Conservation (phyloP, 2,113 vertebrate genomes). For the Crotalus horridus region DNA sequence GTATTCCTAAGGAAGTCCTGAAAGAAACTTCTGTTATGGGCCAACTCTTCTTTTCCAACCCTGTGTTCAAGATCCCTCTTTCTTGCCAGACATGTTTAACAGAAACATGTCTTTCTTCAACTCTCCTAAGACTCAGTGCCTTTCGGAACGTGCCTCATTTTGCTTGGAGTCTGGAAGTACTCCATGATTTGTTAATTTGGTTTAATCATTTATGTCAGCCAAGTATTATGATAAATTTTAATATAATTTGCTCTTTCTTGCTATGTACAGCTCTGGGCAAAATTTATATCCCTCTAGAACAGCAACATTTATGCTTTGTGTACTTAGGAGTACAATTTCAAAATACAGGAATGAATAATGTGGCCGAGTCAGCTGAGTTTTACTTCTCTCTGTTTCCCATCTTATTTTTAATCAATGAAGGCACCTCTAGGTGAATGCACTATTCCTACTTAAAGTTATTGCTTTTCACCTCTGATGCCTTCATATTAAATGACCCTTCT, state of each 20-base stretch:
- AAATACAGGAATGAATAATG: background rate
- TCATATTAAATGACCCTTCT: conserved; percentile 68
- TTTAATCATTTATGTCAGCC: background rate
- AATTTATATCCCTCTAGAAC: background rate
- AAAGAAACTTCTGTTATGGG: background rate
- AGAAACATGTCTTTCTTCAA: background rate
- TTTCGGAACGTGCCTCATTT: background rate
- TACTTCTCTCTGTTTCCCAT: conserved; percentile 38
- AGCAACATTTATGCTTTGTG: background rate
- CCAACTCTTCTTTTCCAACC: background rate
- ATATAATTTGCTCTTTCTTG: background rate
- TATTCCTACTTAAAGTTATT: conserved; percentile 80
- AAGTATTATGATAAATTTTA: background rate
- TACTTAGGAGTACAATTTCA: background rate
- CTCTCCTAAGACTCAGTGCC: no score
- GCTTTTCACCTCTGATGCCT: conserved; percentile 80
- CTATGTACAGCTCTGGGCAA: background rate
- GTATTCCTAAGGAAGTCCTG: background rate
- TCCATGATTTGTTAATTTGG: background rate
- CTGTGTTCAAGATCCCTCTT: no score
- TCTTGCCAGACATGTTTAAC: no score
- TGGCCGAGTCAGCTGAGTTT: conserved; percentile 3
- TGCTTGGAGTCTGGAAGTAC: background rate
- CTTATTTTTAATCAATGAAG: conserved; percentile 66
- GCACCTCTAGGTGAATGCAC: conserved; percentile 54